phyloP scores from a whole-genome alignment of 2,888 invertebrate genomes.

The Trichopria drosophilae region DNA sequence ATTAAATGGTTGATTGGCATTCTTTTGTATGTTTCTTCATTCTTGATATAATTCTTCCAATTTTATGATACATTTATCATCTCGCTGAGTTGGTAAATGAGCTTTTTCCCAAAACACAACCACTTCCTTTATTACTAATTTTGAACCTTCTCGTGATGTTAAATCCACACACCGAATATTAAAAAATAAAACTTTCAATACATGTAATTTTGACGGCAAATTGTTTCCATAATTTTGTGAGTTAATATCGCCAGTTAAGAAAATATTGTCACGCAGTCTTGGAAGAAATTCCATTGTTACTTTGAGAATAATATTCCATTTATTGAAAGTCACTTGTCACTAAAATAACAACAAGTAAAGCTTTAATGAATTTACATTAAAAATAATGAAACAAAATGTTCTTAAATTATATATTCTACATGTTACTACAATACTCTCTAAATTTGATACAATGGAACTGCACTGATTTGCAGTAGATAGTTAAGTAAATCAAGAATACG shows the following conservation, averaged over 20 bases:
- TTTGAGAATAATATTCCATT: too few relatives aligned
- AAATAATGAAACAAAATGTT: too few relatives aligned
- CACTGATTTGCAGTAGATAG: too few relatives aligned
- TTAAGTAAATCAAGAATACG: too few relatives aligned
- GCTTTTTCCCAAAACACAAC: slow-evolving; percentile 36
- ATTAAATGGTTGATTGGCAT: slow-evolving; percentile 33
- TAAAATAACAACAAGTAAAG: too few relatives aligned
- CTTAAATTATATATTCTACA: too few relatives aligned
- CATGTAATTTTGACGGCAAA: slow-evolving; percentile 35
- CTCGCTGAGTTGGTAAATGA: slow-evolving; percentile 26
- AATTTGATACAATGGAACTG: too few relatives aligned
- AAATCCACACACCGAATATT: slow-evolving; percentile 29
- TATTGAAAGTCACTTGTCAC: too few relatives aligned
- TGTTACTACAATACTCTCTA: too few relatives aligned
- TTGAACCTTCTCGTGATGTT: slow-evolving; percentile 30
- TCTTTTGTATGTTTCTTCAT: slow-evolving; percentile 46
- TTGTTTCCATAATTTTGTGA: slow-evolving; percentile 29
- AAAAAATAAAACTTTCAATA: slow-evolving; percentile 35
- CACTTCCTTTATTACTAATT: slow-evolving; percentile 31
- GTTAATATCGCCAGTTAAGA: slow-evolving; percentile 14
- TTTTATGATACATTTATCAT: slow-evolving; percentile 33
- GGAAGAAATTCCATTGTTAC: too few relatives aligned
- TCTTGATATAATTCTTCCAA: slow-evolving; percentile 40
- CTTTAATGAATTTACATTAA: too few relatives aligned
- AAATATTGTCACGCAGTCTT: slow-evolving; percentile 8